These are phyloP conservation scores for Pteromalus puparum DNA, from an alignment of 1,140 invertebrate genomes.

Conservation along the genomic window DNA sequence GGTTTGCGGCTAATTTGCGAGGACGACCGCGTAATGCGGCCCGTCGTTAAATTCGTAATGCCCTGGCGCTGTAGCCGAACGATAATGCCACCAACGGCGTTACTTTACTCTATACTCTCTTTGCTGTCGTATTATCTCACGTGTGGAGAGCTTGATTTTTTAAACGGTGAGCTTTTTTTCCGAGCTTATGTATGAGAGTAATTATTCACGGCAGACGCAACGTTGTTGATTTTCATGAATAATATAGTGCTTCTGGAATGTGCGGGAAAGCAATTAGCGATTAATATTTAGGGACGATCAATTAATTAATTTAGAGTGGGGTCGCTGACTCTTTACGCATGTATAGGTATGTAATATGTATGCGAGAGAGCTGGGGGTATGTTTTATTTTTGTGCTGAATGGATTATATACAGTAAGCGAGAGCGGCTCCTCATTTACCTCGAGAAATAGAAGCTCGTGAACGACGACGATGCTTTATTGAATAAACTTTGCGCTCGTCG, in stretches of 20 bases:
- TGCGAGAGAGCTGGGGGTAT: background rate
- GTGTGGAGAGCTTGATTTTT: background rate
- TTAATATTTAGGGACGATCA: background rate
- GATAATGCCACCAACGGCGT: background rate
- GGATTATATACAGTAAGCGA: too few relatives aligned
- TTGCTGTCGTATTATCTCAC: background rate
- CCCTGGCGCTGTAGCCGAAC: background rate
- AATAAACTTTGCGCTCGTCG: background rate
- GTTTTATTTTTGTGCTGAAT: background rate
- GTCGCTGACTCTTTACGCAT: too few relatives aligned
- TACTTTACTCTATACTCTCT: too few relatives aligned
- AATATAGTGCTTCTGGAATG: background rate
- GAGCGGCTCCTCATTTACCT: background rate
- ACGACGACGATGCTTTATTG: background rate
- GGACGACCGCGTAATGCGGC: conserved; percentile 24
- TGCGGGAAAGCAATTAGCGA: background rate
- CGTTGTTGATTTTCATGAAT: background rate
- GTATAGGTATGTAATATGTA: too few relatives aligned
- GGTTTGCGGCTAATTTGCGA: conserved; percentile 35
- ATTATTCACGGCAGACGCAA: background rate
- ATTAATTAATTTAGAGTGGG: background rate
- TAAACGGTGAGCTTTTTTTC: background rate
- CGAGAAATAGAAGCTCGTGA: background rate
- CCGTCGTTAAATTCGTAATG: conserved; percentile 40
- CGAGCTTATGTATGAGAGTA: background rate